phyloP scores from a whole-genome alignment of 2,888 invertebrate genomes.

The Anarsia innoxiella region DNA sequence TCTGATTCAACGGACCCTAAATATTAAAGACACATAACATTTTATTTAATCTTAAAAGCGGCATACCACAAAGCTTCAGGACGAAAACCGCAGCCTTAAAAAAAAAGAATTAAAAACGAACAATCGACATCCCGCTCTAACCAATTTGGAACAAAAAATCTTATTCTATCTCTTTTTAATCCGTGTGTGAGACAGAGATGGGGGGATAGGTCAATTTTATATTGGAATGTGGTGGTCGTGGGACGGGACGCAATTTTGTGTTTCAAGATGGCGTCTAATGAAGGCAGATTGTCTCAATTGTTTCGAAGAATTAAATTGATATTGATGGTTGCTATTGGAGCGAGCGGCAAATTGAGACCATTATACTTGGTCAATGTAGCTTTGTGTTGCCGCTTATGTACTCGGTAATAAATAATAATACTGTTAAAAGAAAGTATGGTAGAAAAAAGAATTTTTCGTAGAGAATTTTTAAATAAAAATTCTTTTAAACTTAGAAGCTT shows the following conservation, averaged over 20 bases:
- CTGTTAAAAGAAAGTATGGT: too few relatives aligned
- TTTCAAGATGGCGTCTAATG: slow-evolving; percentile 27
- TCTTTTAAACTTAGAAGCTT: too few relatives aligned
- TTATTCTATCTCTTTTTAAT: slow-evolving; percentile 11
- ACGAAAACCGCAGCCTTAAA: slow-evolving; percentile 26
- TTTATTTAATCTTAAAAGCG: too few relatives aligned
- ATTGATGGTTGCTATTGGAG: slow-evolving; percentile 18
- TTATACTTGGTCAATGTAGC: too few relatives aligned
- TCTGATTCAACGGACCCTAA: too few relatives aligned
- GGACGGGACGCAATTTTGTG: slow-evolving; percentile 22
- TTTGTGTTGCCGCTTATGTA: too few relatives aligned
- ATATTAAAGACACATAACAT: too few relatives aligned
- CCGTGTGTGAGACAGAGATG: slow-evolving; percentile 25
- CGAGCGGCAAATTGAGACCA: neutral
- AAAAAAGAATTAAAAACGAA: slow-evolving; percentile 21
- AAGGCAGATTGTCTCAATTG: slow-evolving; percentile 34
- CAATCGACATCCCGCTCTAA: slow-evolving; percentile 21
- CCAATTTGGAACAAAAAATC: slow-evolving; percentile 32
- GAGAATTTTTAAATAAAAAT: too few relatives aligned
- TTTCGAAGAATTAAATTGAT: slow-evolving; percentile 21
- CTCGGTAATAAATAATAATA: too few relatives aligned
- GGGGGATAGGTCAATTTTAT: slow-evolving; percentile 25
- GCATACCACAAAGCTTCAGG: slow-evolving; percentile 23
- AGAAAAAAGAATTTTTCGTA: too few relatives aligned
- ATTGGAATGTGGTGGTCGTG: slow-evolving; percentile 30